Percentiles rank a stretch among this genome's conserved stretches.
Conservation (phyloP, 2,888 invertebrate species). For the Agriopis aurantiaria region DNA sequence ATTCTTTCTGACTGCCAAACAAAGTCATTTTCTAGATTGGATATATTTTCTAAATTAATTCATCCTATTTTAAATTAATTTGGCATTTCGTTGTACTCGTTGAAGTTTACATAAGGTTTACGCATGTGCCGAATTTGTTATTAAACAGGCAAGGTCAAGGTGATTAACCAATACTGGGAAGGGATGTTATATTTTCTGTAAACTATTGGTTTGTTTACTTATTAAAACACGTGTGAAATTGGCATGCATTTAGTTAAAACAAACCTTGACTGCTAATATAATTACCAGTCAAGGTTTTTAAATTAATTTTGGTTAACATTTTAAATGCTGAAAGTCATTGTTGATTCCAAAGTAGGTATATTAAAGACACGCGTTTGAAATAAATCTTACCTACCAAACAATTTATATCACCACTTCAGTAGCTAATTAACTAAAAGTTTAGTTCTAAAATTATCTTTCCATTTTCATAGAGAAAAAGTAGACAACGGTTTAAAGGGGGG, state of each 20-base stretch:
- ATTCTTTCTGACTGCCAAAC: too few relatives aligned
- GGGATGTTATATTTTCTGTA: slow-evolving; percentile 41
- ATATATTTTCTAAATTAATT: not conserved
- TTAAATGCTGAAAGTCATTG: not conserved
- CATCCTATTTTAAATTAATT: not conserved
- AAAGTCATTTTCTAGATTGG: not conserved
- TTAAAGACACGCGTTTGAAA: too few relatives aligned
- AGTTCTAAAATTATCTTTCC: too few relatives aligned
- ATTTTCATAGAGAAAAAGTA: too few relatives aligned
- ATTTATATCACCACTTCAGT: too few relatives aligned
- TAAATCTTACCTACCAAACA: too few relatives aligned
- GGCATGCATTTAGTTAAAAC: slow-evolving; percentile 15
- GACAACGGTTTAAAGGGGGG: too few relatives aligned
- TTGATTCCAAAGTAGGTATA: not conserved
- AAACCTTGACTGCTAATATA: slow-evolving; percentile 20
- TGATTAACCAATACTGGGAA: slow-evolving; percentile 41
- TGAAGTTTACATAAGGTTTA: slow-evolving; percentile 42
- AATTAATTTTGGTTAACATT: not conserved
- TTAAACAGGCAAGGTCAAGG: slow-evolving; percentile 41
- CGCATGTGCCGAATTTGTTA: slow-evolving; percentile 50
- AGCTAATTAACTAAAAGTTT: too few relatives aligned
- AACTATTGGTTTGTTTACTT: slow-evolving; percentile 36
- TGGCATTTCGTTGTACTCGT: not conserved
- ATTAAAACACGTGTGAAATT: slow-evolving; percentile 28
- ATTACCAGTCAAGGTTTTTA: too few relatives aligned